Conservation (phyloP, 2,113 vertebrate species). For the Heterotilapia buettikoferi region DNA sequence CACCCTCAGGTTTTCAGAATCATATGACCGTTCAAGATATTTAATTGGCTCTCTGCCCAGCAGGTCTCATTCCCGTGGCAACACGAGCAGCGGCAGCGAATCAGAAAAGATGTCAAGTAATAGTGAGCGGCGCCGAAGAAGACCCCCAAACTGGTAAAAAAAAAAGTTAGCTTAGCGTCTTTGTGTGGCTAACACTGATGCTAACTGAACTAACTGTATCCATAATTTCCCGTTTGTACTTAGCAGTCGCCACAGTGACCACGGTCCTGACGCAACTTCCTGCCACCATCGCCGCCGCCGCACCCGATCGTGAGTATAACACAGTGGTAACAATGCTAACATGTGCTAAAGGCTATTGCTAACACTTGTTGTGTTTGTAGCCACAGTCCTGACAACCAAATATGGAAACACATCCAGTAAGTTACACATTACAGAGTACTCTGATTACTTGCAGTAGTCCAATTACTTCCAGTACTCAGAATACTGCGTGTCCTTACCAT, state of each 20-base stretch:
- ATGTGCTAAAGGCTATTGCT: not conserved
- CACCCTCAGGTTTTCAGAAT: not conserved
- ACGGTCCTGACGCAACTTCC: not conserved
- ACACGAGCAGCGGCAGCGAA: conserved; percentile 1
- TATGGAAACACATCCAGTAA: conserved; percentile 29
- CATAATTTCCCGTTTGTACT: not conserved
- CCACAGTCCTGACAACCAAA: not conserved
- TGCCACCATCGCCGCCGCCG: not conserved
- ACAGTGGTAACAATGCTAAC: not conserved
- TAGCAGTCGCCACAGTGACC: not conserved
- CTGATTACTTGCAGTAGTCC: not conserved
- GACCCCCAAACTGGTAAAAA: not conserved
- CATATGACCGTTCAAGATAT: not conserved
- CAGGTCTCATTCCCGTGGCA: not conserved
- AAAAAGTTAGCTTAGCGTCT: not conserved
- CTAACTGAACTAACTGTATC: not conserved
- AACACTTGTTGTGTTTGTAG: not conserved
- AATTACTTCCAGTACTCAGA: not conserved
- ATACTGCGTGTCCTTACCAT: not conserved
- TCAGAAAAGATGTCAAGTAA: not conserved
- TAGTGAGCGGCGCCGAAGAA: not conserved
- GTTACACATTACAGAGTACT: not conserved
- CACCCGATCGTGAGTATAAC: not conserved
- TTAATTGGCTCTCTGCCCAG: not conserved
- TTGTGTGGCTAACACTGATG: not conserved